Conservation (phyloP, 2,113 vertebrate genomes). For the Dicaeum eximium region DNA sequence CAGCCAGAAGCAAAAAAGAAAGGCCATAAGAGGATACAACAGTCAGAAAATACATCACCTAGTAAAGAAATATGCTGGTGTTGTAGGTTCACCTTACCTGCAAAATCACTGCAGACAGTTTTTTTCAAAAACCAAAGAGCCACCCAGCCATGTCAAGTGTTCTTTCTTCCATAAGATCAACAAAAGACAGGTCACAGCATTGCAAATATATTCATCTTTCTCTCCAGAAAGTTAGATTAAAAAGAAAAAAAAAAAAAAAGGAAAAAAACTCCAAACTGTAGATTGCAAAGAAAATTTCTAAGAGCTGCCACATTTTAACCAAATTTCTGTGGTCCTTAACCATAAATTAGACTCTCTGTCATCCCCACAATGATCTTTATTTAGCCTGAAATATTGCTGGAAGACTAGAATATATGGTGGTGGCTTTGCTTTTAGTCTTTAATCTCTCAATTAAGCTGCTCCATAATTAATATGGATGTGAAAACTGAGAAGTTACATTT, state of each 20-base stretch:
- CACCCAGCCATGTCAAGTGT: background rate
- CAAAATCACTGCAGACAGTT: background rate
- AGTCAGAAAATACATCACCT: background rate
- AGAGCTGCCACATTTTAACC: background rate
- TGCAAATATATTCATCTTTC: background rate
- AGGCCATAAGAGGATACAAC: background rate
- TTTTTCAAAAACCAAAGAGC: background rate
- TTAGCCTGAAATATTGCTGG: background rate
- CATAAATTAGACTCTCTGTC: background rate
- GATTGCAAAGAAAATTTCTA: background rate
- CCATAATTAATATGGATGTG: background rate
- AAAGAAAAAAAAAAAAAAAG: accelerated
- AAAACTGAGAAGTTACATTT: background rate
- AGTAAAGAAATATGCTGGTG: background rate
- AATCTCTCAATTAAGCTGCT: background rate
- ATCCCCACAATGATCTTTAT: background rate
- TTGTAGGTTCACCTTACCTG: background rate
- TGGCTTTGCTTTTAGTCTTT: background rate
- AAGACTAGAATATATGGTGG: background rate
- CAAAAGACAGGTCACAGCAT: background rate
- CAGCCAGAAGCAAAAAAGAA: background rate
- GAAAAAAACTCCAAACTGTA: background rate
- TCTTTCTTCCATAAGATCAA: background rate
- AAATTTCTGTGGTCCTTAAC: background rate
- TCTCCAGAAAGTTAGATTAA: background rate